These are phyloP conservation scores for Sardina pilchardus DNA, from an alignment of 2,113 vertebrate species.

Conservation along the genomic window DNA sequence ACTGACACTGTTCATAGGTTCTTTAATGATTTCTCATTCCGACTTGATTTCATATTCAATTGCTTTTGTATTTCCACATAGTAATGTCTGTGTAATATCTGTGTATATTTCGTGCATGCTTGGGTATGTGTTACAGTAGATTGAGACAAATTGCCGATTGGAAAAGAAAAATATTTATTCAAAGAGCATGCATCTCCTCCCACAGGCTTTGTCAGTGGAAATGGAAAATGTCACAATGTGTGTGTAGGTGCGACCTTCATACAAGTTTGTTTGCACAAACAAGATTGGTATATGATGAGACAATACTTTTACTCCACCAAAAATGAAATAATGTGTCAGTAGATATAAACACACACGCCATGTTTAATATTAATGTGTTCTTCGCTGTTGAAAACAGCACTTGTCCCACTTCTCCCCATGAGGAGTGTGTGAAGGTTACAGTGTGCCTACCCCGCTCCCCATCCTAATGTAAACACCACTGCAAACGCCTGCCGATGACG, in stretches of 20 bases:
- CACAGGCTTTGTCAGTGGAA: neutral
- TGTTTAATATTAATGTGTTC: conserved; percentile 50
- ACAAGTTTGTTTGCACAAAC: conserved; percentile 30
- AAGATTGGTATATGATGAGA: conserved; percentile 28
- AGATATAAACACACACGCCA: conserved; percentile 36
- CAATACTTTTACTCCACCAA: conserved; percentile 34
- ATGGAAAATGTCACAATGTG: neutral
- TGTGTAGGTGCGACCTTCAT: conserved; percentile 28
- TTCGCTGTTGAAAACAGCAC: conserved; percentile 36
- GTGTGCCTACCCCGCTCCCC: neutral
- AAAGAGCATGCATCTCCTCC: neutral
- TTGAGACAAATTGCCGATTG: neutral
- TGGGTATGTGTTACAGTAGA: neutral
- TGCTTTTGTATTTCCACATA: neutral
- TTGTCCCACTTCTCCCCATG: neutral
- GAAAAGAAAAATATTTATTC: neutral
- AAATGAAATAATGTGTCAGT: conserved; percentile 34
- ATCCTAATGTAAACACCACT: conserved; percentile 51
- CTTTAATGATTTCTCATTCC: neutral
- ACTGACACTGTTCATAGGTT: neutral
- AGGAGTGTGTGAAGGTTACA: neutral
- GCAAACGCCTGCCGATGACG: conserved; percentile 54
- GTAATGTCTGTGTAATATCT: neutral
- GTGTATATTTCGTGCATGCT: conserved; percentile 2
- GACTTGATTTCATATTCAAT: neutral